phyloP scores from a whole-genome alignment of 2,888 invertebrate species.

The Hypselothyrea guttata region DNA sequence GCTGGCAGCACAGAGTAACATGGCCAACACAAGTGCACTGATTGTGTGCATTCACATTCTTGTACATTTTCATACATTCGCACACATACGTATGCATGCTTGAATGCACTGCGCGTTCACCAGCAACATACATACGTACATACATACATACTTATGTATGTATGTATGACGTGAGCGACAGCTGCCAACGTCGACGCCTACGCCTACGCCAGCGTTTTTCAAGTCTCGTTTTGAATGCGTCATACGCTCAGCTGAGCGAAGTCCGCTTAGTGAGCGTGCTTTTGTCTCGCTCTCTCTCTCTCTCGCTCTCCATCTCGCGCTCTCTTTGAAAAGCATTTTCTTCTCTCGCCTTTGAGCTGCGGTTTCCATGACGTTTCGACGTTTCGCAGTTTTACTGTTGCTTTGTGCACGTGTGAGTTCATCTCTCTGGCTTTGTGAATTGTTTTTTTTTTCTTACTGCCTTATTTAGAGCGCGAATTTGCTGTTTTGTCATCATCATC shows the following conservation, averaged over 20 bases:
- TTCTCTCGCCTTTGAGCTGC: slow-evolving; percentile 2
- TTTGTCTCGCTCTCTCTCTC: not conserved
- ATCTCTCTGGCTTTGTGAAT: slow-evolving; percentile 15
- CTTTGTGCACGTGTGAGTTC: slow-evolving; percentile 53
- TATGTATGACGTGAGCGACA: slow-evolving; percentile 58
- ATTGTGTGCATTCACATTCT: slow-evolving; percentile 30
- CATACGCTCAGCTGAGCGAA: slow-evolving; percentile 63
- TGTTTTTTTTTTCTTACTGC: slow-evolving; percentile 13
- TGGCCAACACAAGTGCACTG: slow-evolving; percentile 37
- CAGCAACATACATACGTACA: too few species aligned
- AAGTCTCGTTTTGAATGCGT: slow-evolving; percentile 62
- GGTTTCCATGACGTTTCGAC: slow-evolving; percentile 37
- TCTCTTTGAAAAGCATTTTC: slow-evolving; percentile 2
- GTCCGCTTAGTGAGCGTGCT: slow-evolving; percentile 21
- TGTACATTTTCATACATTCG: not conserved
- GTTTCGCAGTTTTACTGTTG: slow-evolving; percentile 13
- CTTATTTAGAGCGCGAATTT: slow-evolving; percentile 30
- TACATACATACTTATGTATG: not conserved
- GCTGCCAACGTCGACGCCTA: slow-evolving; percentile 18
- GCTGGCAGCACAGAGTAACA: too few species aligned
- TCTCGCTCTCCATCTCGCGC: not conserved
- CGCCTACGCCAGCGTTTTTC: slow-evolving; percentile 43
- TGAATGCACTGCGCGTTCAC: too few species aligned
- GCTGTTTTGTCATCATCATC: slow-evolving; percentile 15
- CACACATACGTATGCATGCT: slow-evolving; percentile 1